Evolutionary conservation across 2,797 vertebrate species (phyloP).

Genomic region (Thripadectes ignobilis): DNA sequence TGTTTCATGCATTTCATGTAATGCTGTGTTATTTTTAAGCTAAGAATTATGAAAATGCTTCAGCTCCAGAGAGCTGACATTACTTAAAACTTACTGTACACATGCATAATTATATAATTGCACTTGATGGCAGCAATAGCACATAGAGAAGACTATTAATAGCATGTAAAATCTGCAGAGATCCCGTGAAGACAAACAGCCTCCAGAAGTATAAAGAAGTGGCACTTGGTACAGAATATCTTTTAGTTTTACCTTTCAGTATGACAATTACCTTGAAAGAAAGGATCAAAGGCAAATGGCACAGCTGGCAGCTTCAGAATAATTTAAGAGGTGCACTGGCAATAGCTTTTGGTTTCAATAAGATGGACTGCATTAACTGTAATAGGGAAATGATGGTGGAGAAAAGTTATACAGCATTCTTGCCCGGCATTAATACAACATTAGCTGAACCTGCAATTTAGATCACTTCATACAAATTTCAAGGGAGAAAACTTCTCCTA

Average conservation of each 20-base stretch:
- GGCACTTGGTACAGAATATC: conserved; percentile 26
- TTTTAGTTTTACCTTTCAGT: conserved; percentile 59
- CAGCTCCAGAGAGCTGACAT: background rate
- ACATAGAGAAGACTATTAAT: conserved; percentile 55
- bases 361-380: conserved; percentile 52
- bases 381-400: conserved; percentile 38
- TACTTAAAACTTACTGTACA: conserved; percentile 43
- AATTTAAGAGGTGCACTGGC: conserved; percentile 62
- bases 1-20: background rate
- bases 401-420: conserved; percentile 4
- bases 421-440: background rate
- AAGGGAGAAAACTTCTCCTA: background rate
- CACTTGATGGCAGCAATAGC: conserved; percentile 74
- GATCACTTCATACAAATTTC: background rate
- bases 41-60: background rate
- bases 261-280: conserved; percentile 53
- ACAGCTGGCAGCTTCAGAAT: conserved; percentile 57
- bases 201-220: conserved; percentile 18
- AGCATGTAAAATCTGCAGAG: background rate
- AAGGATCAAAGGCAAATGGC: conserved; percentile 51
- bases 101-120: conserved; percentile 66
- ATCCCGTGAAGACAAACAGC: conserved; percentile 8
- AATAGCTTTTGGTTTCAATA: conserved; percentile 38
- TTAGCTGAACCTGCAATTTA: background rate
- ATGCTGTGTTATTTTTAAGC: background rate